Percentiles rank a stretch among this genome's conserved stretches.
Evolutionary conservation across 2,888 invertebrate species (phyloP).

Genomic region (Leucophenga montana): DNA sequence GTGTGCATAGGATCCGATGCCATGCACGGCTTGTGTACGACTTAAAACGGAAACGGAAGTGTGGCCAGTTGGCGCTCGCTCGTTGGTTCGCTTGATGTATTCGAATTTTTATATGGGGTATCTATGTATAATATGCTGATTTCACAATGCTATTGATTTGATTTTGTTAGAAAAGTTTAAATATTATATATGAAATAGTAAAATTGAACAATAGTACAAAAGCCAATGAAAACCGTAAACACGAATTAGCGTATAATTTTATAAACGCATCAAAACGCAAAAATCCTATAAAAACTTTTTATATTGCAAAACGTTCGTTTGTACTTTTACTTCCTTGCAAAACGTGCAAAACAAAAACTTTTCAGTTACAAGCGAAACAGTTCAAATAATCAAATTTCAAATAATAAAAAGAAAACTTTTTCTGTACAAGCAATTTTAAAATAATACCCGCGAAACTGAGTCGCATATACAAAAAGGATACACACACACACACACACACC

Average conservation of each 20-base stretch:
- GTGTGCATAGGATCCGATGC: conserved; percentile 37
- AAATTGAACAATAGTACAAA: conserved; percentile 49
- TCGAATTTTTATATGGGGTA: conserved; percentile 24
- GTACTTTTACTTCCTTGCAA: neutral
- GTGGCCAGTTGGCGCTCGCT: conserved; percentile 66
- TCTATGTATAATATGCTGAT: conserved; percentile 56
- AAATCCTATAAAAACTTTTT: conserved; percentile 56
- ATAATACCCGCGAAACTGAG: conserved; percentile 42
- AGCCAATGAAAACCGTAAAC: neutral
- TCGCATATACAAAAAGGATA: conserved; percentile 9
- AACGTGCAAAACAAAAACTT: conserved; percentile 31
- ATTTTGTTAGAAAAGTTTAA: neutral
- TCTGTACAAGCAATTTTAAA: conserved; percentile 50
- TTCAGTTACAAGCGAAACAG: conserved; percentile 23
- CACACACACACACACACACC: conserved; percentile 17
- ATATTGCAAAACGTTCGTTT: neutral
- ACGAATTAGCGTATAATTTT: conserved; percentile 54
- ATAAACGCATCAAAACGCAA: conserved; percentile 37
- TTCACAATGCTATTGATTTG: conserved; percentile 59
- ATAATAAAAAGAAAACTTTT: conserved; percentile 50
- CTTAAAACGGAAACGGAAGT: conserved; percentile 65
- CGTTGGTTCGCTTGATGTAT: conserved; percentile 14
- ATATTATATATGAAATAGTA: too few species aligned
- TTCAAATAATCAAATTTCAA: conserved; percentile 39
- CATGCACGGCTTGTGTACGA: neutral